Conservation (phyloP, 1,140 invertebrate genomes). For the Delia radicum region DNA sequence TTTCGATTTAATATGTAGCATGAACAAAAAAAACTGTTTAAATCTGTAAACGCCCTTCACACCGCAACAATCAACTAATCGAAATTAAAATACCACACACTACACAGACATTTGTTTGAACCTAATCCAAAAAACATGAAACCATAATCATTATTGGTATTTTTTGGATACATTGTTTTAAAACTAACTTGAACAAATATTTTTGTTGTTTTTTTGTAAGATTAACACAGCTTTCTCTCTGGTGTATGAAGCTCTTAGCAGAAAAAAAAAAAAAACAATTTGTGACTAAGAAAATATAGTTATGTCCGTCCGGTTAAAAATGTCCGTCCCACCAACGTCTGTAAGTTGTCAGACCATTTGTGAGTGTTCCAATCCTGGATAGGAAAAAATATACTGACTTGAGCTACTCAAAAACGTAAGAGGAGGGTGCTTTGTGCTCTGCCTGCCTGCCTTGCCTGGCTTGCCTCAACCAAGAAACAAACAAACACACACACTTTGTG, state of each 20-base stretch:
- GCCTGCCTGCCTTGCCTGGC: neutral
- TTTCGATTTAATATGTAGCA: neutral
- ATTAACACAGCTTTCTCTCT: neutral
- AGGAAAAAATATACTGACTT: neutral
- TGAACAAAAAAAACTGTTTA: neutral
- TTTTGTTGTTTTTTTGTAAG: neutral
- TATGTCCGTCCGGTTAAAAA: neutral
- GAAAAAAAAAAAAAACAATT: neutral
- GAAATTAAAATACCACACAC: constrained; percentile 4
- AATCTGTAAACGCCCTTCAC: constrained; percentile 1
- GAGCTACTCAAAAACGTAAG: constrained; percentile 8
- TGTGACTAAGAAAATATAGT: neutral
- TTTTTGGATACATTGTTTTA: neutral
- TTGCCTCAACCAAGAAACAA: neutral
- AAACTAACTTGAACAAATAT: neutral
- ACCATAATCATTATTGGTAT: neutral
- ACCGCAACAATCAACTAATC: neutral
- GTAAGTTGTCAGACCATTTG: neutral
- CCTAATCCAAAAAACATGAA: too few relatives aligned
- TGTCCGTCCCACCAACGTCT: neutral
- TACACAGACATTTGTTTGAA: neutral
- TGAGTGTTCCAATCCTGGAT: constrained; percentile 18
- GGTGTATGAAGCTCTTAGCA: neutral
- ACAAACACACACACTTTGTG: neutral
- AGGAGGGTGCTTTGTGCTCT: constrained; percentile 1